Conservation (phyloP, 2,888 invertebrate species). For the Biston betularia region DNA sequence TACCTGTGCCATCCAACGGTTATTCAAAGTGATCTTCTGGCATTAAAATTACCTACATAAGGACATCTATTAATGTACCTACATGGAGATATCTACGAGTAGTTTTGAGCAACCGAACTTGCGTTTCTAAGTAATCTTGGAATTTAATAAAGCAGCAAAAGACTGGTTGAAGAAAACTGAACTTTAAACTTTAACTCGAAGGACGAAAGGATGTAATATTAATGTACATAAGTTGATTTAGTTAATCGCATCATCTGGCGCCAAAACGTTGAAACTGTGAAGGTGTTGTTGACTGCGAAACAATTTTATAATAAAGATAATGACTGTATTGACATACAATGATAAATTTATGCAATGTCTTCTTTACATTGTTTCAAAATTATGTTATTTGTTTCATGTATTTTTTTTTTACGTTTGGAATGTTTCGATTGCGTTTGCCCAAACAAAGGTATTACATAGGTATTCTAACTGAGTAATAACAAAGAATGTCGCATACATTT, state of each 20-base stretch:
- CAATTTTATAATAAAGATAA: not conserved
- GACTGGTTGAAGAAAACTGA: conserved; percentile 45
- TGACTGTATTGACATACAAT: not conserved
- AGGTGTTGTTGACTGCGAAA: conserved; percentile 44
- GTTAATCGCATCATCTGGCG: conserved; percentile 41
- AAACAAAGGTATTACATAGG: not conserved
- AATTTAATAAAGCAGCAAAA: conserved; percentile 40
- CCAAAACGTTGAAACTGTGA: conserved; percentile 44
- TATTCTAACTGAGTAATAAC: not conserved
- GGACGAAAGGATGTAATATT: not conserved
- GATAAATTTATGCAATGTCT: not conserved
- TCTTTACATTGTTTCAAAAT: not conserved
- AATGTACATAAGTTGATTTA: conserved; percentile 42
- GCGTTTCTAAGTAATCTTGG: conserved; percentile 7
- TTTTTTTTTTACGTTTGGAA: not conserved
- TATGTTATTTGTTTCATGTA: not conserved
- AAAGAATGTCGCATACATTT: conserved; percentile 10
- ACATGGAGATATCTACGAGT: conserved; percentile 43
- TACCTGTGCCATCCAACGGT: conserved; percentile 57
- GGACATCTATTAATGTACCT: conserved; percentile 22
- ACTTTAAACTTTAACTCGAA: conserved; percentile 57
- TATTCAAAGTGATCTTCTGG: conserved; percentile 61
- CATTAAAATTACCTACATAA: conserved; percentile 66
- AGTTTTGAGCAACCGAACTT: conserved; percentile 31
- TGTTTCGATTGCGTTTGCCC: not conserved